These are phyloP conservation scores for Lycocorax pyrrhopterus DNA, from an alignment of 2,113 vertebrate genomes.

Conservation along the genomic window DNA sequence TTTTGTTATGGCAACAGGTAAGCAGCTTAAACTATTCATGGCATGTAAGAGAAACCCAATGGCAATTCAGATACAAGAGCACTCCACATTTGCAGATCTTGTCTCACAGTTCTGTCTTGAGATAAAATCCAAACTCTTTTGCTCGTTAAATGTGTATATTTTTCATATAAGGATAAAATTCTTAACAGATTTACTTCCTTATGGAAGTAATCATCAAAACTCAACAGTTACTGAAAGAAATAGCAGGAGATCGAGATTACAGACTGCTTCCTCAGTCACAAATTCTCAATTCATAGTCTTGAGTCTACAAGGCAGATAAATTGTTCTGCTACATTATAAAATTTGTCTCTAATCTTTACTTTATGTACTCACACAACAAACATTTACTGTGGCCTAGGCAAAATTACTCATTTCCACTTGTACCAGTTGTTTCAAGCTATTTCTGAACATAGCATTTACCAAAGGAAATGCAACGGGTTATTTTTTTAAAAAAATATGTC, in stretches of 20 bases:
- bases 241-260: not conserved
- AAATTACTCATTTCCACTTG: conserved; percentile 55
- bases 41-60: not conserved
- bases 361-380: conserved; percentile 19
- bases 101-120: not conserved
- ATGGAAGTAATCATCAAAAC: not conserved
- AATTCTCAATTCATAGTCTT: conserved; percentile 47
- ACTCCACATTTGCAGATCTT: not conserved
- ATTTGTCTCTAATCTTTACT: conserved; percentile 8
- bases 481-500: not conserved
- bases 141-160: not conserved
- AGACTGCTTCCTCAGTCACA: not conserved
- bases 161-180: not conserved
- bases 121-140: not conserved
- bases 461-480: conserved; percentile 27
- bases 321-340: conserved; percentile 37
- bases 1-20: not conserved
- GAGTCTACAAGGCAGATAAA: conserved; percentile 39
- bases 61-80: not conserved
- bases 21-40: not conserved
- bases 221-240: not conserved
- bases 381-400: conserved; percentile 37
- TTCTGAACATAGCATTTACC: conserved; percentile 11
- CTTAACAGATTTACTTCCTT: not conserved
- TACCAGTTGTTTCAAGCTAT: conserved; percentile 52